Evolutionary conservation across 2,113 vertebrate genomes (phyloP).

Genomic region (Paedocypris sp.): DNA sequence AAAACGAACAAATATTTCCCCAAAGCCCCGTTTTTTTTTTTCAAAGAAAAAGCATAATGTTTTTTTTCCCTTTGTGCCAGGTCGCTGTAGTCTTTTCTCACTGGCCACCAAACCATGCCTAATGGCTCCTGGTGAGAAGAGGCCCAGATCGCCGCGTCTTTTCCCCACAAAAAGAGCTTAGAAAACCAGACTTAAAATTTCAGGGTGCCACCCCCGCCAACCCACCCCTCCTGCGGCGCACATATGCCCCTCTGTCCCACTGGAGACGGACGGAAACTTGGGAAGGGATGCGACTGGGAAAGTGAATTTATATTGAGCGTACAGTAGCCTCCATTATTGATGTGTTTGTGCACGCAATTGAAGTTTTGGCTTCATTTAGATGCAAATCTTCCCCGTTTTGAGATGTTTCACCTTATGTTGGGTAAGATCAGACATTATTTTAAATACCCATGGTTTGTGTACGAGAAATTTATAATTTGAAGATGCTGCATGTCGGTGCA

Average conservation of each 20-base stretch:
- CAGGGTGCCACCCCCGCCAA: conserved; percentile 11
- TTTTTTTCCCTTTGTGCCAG: conserved; percentile 12
- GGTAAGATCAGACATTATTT: too few species aligned
- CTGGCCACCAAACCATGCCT: conserved; percentile 24
- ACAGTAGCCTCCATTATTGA: too few species aligned
- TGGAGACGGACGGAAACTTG: not conserved
- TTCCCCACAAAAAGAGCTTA: conserved; percentile 13
- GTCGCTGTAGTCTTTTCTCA: conserved; percentile 1
- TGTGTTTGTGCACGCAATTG: not conserved
- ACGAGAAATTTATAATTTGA: too few species aligned
- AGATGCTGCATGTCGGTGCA: too few species aligned
- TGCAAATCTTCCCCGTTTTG: not conserved
- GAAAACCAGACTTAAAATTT: conserved; percentile 20
- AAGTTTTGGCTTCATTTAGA: not conserved
- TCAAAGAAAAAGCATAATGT: not conserved
- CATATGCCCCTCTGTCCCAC: conserved; percentile 13
- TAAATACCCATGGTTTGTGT: too few species aligned
- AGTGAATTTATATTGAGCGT: too few species aligned
- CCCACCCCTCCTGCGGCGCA: conserved; percentile 7
- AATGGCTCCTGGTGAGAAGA: conserved; percentile 21
- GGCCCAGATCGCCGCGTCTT: conserved; percentile 14
- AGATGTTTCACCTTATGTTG: not conserved
- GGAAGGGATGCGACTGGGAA: not conserved
- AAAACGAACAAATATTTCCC: not conserved
- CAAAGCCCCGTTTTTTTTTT: not conserved